Base-by-base conservation (phyloP, 2,797 vertebrate species). In the Paratrypauchen microcephalus region DNA sequence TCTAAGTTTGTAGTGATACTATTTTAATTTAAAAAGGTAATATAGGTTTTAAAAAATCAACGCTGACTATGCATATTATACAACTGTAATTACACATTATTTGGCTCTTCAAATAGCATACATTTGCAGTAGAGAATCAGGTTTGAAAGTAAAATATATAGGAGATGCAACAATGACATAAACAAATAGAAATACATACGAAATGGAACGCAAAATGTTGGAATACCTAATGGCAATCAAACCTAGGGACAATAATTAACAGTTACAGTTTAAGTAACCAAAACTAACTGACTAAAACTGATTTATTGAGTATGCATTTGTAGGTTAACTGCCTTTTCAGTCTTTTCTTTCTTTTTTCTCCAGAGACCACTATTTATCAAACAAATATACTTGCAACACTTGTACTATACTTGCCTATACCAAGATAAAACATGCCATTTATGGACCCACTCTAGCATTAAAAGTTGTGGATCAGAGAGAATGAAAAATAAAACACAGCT, bases 401-500 rank as follows among this genome's bases (percentile, higher is more conserved):
- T 55, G 48, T 28, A 41, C 39, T 36, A 68, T 58, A 58, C 26
- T 24, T 24, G 23, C 23, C 12, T 60, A 11, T 26, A 16, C 12
- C 5, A 62, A 62, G 12, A 36, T 32, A 62, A 60, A 32, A 56
- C 68, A 62, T 63, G 54, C 24, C 55, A 73, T 66, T 65, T 79
- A 68, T 21, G 68, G 30, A 19, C 59, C 0, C 3, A 30, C 21
- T 36, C 47, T 39, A 54, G 68, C 32, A 63, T 67, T 56, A 73
- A 9, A 75, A 7, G 55, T 48, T 23, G 21, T 3, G 63, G 26
- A 60, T 41, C 28, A 67, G 77, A 65, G 69, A 59, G 83, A 86
- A 83, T 77, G 84, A 84, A 85, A 5, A 39, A n/a, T 45, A 45
- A 4, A 45, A 13, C 41, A 23, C 4, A 69, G 68, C 45, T 73